phyloP scores from a whole-genome alignment of 2,888 invertebrate species.

The Germaria angustata region DNA sequence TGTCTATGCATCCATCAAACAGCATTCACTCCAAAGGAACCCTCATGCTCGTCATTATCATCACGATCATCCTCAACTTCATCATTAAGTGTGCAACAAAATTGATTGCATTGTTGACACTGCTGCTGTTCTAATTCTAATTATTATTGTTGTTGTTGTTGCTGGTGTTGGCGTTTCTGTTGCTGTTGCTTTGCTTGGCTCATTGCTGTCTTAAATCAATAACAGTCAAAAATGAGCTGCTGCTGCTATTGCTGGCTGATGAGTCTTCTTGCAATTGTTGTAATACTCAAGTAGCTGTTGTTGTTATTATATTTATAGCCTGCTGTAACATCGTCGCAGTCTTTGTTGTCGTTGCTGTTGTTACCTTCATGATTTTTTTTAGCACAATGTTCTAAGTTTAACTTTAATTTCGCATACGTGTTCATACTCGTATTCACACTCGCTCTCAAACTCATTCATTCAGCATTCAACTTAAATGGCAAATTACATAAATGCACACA shows the following conservation, averaged over 20 bases:
- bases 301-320: constrained; percentile 1
- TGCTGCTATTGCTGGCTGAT: background rate
- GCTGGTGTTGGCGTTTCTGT: background rate
- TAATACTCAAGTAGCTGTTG: background rate
- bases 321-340: background rate
- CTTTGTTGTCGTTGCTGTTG: background rate
- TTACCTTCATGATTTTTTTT: constrained; percentile 57
- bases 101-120: constrained; percentile 12
- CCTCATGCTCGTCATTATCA: constrained; percentile 5
- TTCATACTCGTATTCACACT: constrained; percentile 19
- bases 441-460: constrained; percentile 11
- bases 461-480: constrained; percentile 24
- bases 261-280: constrained; percentile 8
- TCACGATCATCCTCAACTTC: background rate
- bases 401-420: constrained; percentile 47
- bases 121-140: too few relatives aligned
- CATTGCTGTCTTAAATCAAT: constrained; percentile 52
- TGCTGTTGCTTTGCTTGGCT: constrained; percentile 15
- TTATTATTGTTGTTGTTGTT: background rate
- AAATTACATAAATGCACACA: background rate
- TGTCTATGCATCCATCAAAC: constrained; percentile 13
- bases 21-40: background rate
- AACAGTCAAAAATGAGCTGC: constrained; percentile 32
- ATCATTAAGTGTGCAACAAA: constrained; percentile 19
- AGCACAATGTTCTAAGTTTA: constrained; percentile 61